A percentile compares a stretch with the other conserved stretches of the same genome.
Conservation (phyloP, 2,113 vertebrate species). For the Brachypodius melanocephalos region DNA sequence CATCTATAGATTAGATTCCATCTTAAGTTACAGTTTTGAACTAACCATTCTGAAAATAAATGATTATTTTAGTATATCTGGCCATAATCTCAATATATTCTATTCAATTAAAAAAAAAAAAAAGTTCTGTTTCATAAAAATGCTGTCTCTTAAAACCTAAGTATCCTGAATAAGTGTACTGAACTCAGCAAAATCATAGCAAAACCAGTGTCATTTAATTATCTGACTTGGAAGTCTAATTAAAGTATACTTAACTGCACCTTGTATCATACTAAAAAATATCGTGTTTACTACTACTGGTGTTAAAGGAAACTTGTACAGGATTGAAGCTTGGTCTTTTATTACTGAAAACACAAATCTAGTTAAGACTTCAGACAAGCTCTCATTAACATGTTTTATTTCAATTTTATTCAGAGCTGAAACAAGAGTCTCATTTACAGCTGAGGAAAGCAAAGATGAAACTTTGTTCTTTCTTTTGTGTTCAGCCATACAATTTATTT, state of each 20-base stretch:
- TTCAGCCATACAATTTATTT: conserved; percentile 63
- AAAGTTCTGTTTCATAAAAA: neutral
- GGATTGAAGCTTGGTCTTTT: neutral
- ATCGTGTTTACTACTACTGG: neutral
- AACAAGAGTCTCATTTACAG: conserved; percentile 55
- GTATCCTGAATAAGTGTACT: neutral
- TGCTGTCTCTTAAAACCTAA: neutral
- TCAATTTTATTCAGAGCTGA: conserved; percentile 34
- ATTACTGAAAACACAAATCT: neutral
- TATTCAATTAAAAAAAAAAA: neutral
- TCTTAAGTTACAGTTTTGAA: neutral
- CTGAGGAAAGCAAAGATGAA: conserved; percentile 62
- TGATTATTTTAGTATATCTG: neutral
- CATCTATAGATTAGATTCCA: neutral
- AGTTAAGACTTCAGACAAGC: neutral
- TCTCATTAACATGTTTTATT: conserved; percentile 39
- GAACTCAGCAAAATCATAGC: neutral
- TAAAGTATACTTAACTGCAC: neutral
- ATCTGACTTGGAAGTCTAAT: neutral
- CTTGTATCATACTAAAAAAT: neutral
- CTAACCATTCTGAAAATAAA: conserved; percentile 7
- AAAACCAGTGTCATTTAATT: neutral
- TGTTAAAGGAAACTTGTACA: neutral
- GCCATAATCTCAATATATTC: neutral
- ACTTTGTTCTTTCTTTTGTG: conserved; percentile 70